These are phyloP conservation scores for Enteromius unitaeniatus DNA, from an alignment of 2,797 vertebrate genomes.

Conservation along the genomic window DNA sequence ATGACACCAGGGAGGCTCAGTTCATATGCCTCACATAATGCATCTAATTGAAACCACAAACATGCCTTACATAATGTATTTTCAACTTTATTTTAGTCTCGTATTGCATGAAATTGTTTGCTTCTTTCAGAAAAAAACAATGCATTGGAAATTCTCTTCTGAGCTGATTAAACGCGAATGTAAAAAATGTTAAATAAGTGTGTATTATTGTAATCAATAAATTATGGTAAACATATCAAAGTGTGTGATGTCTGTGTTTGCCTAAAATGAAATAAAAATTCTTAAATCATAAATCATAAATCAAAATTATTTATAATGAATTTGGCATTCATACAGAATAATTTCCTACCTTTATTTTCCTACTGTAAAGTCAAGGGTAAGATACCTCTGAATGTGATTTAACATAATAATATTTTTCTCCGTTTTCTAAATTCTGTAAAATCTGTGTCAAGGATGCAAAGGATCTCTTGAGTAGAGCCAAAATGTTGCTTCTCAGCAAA, in stretches of 20 bases:
- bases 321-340: neutral
- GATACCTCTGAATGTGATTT: neutral
- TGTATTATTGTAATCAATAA: conserved; percentile 1
- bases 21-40: conserved; percentile 64
- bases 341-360: neutral
- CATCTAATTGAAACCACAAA: conserved; percentile 43
- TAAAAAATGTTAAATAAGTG: neutral
- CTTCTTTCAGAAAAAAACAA: conserved; percentile 10
- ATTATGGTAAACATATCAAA: conserved; percentile 7
- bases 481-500: conserved; percentile 63
- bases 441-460: conserved; percentile 53
- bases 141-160: neutral
- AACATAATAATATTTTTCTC: neutral
- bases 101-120: neutral
- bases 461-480: conserved; percentile 56
- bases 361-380: conserved; percentile 22
- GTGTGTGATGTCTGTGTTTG: neutral
- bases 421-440: conserved; percentile 39
- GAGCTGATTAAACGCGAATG: neutral
- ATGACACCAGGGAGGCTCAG: conserved; percentile 65
- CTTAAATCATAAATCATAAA: too few relatives aligned
- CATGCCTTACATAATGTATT: conserved; percentile 32
- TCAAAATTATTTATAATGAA: neutral
- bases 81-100: conserved; percentile 9
- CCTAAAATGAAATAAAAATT: neutral